Evolutionary conservation across 1,140 invertebrate genomes (phyloP), one percentile per base, ranked within the genome.

Genomic region (Nasonia giraulti): DNA sequence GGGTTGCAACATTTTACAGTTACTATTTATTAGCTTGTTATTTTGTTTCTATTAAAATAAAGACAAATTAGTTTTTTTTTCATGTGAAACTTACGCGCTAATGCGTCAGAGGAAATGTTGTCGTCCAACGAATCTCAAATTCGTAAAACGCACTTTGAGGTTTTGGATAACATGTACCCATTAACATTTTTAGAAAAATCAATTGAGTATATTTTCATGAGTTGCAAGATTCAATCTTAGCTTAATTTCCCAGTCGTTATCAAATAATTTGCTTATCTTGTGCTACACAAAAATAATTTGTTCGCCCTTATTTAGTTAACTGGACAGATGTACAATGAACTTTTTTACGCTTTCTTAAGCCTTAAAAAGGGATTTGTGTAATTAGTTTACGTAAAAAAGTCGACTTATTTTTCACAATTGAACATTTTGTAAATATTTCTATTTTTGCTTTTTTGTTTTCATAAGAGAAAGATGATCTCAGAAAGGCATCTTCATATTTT

Each of bases 351-450:
- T 81, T 82, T 47, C n/a, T 71, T 31, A 83, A 40, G 76, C 66
- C 81, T 75, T 77, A 77, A 79, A 73, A 8, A 82, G 33, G 8
- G 73, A 74, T 62, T 84, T 78, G 47, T 81, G 62, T 86, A 80
- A 84, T 17, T 77, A 84, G 44, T 80, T 84, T 77, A 83, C 55
- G 10, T 81, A 77, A 75, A 81, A 75, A 14, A 81, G 44, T 50
- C 66, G 14, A 86, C 71, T 85, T 85, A 47, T 69, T 77, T 86
- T 86, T 79, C 62, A 80, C 76, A 79, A 82, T 82, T 78, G 20
- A 86, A 79, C 17, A 80, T 82, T 85, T 82, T 86, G 85, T 86
- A 86, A 82, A 86, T 86, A 86, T 74, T 86, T 69, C 80, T 82
- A 83, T 74, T 78, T 85, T 82, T 86, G 85, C 74, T 76, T 81